Percentiles rank a stretch among this genome's conserved stretches.
These are phyloP conservation scores for Styela clava DNA, from an alignment of 23 tunicate genomes.

Conservation along the genomic window DNA sequence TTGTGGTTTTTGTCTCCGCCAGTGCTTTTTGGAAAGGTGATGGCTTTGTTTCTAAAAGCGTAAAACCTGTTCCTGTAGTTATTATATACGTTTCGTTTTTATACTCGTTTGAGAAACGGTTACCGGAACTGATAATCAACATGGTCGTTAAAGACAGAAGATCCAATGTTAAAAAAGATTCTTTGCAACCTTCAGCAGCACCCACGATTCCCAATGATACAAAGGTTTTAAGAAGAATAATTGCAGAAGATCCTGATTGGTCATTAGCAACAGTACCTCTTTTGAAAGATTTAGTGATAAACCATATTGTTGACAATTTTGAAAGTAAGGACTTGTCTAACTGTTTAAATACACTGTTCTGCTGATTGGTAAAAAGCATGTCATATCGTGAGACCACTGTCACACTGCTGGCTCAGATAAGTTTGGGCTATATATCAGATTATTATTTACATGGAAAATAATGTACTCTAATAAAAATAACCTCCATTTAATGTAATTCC, in stretches of 20 bases:
- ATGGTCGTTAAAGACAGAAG: slow-evolving; percentile 83
- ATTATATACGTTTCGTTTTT: too few species aligned
- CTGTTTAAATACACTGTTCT: not conserved
- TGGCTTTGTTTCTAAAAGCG: too few species aligned
- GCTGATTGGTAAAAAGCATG: not conserved
- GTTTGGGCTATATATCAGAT: not conserved
- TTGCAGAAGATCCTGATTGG: slow-evolving; percentile 99
- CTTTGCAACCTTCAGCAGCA: slow-evolving; percentile 9
- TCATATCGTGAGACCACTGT: not conserved
- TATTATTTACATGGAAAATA: too few species aligned
- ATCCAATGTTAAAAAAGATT: slow-evolving; percentile 38
- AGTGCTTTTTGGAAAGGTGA: too few species aligned
- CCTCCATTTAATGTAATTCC: too few species aligned
- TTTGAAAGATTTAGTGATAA: slow-evolving; percentile 65
- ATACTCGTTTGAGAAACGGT: too few species aligned
- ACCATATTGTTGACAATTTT: slow-evolving; percentile 70
- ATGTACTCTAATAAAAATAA: too few species aligned
- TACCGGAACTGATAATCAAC: not conserved
- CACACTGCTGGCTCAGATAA: not conserved
- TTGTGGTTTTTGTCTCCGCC: too few species aligned
- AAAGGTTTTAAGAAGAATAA: slow-evolving; percentile 69
- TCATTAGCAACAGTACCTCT: slow-evolving; percentile 79
- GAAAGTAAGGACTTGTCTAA: slow-evolving; percentile 32
- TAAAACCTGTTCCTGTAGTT: too few species aligned
- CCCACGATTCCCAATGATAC: slow-evolving; percentile 27